Evolutionary conservation across 2,888 invertebrate genomes (phyloP), one percentile per base, ranked within the genome.

Genomic region (Mythimna albipuncta): DNA sequence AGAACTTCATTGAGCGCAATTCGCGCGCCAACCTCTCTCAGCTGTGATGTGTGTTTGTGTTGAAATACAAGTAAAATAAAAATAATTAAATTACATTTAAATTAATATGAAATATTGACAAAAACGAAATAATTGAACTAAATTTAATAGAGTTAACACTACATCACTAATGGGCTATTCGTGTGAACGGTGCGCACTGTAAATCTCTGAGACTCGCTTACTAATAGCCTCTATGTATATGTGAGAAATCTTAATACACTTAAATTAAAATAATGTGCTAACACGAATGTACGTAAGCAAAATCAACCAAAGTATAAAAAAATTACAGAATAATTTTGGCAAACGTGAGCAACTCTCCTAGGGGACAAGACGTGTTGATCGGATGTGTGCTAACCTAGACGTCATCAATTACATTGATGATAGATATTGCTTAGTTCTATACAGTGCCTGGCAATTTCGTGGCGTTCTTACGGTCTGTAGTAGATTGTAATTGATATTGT

Each of bases 51-150:
- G 74, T 77, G 75, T 79, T 72, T 71, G 74, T 77, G 35, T 35
- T 32, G 50, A 61, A 64, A 66, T 81, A 77, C 63, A 57, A 72
- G 10, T 70, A 65, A 77, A 72, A 77, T 69, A 75, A 79, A 73
- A 77, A 72, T 73, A 78, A 81, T 78, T 75, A 82, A 78, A 77
- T 77, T 81, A 82, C 54, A 76, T 65, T 85, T 79, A 79, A 78
- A 81, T 80, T 85, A 86, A 81, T 82, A 78, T 76, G 72, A 75
- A 76, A 82, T 82, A 81, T 78, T 79, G 84, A 87, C 75, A 77
- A 81, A 81, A 83, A 85, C 84, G 63, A 81, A 79, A 70, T 77
- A 85, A 85, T 85, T 87, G 72, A 84, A 82, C 82, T 83, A 86
- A 87, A 82, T 81, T 78, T 67, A 80, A 83, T 75, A 74, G 68